Evolutionary conservation across 1,140 invertebrate species (phyloP).

Genomic region (Meloidogyne hapla): DNA sequence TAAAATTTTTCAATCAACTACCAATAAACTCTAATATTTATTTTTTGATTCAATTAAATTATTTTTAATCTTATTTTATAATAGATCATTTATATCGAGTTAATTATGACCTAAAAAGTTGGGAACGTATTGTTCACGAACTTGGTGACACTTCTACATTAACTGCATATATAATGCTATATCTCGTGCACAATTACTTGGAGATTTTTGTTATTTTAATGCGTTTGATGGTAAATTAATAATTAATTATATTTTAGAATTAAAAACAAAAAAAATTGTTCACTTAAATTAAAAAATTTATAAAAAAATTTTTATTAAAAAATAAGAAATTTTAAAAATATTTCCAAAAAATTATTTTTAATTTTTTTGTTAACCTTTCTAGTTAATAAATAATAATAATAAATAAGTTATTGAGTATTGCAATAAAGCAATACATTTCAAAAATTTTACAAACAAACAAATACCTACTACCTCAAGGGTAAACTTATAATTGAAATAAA

Average conservation of each 20-base stretch:
- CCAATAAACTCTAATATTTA: no score
- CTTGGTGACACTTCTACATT: constrained; percentile 8
- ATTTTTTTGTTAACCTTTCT: no score
- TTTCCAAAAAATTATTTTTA: no score
- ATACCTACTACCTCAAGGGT: no score
- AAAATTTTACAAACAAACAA: neutral
- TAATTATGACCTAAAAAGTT: constrained; percentile 34
- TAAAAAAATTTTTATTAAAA: no score
- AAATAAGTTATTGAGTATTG: neutral
- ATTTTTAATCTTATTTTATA: neutral
- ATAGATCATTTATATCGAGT: constrained; percentile 35
- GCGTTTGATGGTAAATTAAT: constrained; percentile 27
- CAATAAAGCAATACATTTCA: neutral
- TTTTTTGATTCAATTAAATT: neutral
- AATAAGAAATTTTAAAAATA: no score
- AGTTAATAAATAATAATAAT: no score
- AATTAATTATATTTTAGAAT: constrained; percentile 16
- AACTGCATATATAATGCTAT: neutral
- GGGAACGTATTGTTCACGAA: constrained; percentile 35
- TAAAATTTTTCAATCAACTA: no score
- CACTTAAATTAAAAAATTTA: no score
- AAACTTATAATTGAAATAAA: no score
- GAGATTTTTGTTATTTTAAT: constrained; percentile 43
- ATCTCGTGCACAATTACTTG: constrained; percentile 30
- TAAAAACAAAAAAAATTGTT: no score